Base-by-base conservation (phyloP, 37 sponge, comb jelly and placozoan genomes). In the Halisarca cf. caerulea region DNA sequence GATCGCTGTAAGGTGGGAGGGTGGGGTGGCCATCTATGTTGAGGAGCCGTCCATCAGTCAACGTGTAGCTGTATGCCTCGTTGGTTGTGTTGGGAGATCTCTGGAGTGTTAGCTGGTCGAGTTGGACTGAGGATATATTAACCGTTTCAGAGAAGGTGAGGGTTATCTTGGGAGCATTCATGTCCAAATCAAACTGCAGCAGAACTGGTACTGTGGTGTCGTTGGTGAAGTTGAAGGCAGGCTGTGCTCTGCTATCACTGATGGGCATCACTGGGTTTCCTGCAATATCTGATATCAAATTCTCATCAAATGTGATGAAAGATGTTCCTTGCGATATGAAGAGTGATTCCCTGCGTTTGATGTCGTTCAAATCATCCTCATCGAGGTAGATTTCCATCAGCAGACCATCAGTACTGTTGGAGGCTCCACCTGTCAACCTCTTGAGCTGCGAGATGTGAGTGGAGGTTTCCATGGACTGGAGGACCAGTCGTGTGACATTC, bases 121-220 rank as follows among this genome's bases (percentile, higher is more conserved):
- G 58, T 30, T 82, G 74, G 24, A 95, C 73, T 4, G 95, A 92
- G 3, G 90, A 86, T 11, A 88, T 83, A 82, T 95, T 92, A 58
- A 96, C 87, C 32, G 97, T 96, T 57, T 96, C 97, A 79, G 91
- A 89, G 85, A 96, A 96, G 28, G 83, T 82, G 17, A 96, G 82
- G 14, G 36, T 86, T 3, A 96, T 47, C 0, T 20, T 58, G 14
- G 92, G 94, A 53, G 54, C 83, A 78, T 96, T 82, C 90, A 94
- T 92, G 80, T 96, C 92, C 64, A 96, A 90, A 33, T 64, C 70
- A 80, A 84, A 93, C 7, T 32, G 58, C 15, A 60, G 39, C n/a
- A 96, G 87, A 33, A 59, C 71, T 27, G 97, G 93, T 85, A 88
- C 88, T 9, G 86, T 94, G 58, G 88, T 79, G 53, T 96, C 97